These are phyloP conservation scores for Drosophila triauraria DNA, from an alignment of 1,140 invertebrate species.

Conservation along the genomic window DNA sequence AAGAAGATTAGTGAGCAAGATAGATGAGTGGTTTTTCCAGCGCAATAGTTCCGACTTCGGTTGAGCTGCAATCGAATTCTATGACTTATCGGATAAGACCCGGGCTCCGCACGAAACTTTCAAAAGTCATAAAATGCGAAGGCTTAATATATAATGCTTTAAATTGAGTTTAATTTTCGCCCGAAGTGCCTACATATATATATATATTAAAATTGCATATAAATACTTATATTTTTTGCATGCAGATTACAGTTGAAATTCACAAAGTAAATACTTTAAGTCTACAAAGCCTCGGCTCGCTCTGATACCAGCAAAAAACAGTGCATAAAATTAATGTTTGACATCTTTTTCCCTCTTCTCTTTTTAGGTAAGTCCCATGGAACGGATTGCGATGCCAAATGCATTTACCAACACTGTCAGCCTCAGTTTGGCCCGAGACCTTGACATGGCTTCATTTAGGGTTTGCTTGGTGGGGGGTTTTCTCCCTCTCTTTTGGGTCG, in stretches of 20 bases:
- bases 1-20: conserved; percentile 39
- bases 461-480: not conserved
- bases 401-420: conserved; percentile 26
- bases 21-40: conserved; percentile 27
- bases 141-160: no score
- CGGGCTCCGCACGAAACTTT: not conserved
- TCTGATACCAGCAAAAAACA: not conserved
- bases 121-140: conserved; percentile 9
- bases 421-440: conserved; percentile 26
- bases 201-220: not conserved
- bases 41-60: conserved; percentile 8
- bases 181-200: not conserved
- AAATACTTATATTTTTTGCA: not conserved
- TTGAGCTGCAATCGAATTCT: conserved; percentile 27
- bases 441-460: conserved; percentile 35
- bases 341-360: not conserved
- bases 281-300: not conserved
- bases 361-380: conserved; percentile 37
- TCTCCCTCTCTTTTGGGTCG: conserved; percentile 3
- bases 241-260: not conserved
- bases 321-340: conserved; percentile 23
- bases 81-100: conserved; percentile 27
- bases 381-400: conserved; percentile 6
- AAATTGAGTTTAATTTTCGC: no score
- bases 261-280: conserved; percentile 4